These are phyloP conservation scores for Labrus mixtus DNA, from an alignment of 2,113 vertebrate genomes.

Conservation along the genomic window DNA sequence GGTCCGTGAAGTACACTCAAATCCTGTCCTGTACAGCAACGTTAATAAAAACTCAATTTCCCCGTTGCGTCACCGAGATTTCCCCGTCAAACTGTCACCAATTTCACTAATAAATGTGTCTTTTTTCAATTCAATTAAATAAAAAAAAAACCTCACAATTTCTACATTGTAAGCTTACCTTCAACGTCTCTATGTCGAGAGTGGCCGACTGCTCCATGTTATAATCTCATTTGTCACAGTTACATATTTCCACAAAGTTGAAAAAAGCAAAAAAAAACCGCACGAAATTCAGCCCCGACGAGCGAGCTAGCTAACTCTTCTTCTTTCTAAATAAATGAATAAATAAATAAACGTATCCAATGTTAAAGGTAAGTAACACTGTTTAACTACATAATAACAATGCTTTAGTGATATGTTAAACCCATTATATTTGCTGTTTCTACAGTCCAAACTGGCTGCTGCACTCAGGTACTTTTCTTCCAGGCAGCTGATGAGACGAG, in stretches of 20 bases:
- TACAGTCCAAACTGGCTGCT: neutral
- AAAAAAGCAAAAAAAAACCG: constrained; percentile 1
- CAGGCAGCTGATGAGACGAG: neutral
- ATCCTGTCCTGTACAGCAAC: too few species aligned
- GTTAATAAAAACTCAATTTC: neutral
- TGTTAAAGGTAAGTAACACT: fast-evolving
- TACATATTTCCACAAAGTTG: constrained; percentile 75
- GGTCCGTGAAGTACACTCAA: neutral
- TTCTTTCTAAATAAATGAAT: neutral
- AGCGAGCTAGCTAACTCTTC: neutral
- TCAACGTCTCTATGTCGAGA: constrained; percentile 74
- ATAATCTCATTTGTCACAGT: constrained; percentile 40
- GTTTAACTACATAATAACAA: neutral
- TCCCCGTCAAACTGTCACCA: neutral
- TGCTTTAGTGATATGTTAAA: neutral
- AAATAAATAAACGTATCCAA: neutral
- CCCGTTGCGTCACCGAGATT: neutral
- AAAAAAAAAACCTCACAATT: neutral
- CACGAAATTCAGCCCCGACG: neutral
- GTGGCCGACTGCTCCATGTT: constrained; percentile 78
- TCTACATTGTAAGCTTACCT: constrained; percentile 58
- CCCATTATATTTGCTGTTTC: fast-evolving
- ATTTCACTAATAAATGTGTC: neutral
- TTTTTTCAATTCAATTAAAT: neutral
- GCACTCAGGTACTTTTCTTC: constrained; percentile 19